Conservation (phyloP, 2,888 invertebrate genomes). For the Ectropis crepuscularia region DNA sequence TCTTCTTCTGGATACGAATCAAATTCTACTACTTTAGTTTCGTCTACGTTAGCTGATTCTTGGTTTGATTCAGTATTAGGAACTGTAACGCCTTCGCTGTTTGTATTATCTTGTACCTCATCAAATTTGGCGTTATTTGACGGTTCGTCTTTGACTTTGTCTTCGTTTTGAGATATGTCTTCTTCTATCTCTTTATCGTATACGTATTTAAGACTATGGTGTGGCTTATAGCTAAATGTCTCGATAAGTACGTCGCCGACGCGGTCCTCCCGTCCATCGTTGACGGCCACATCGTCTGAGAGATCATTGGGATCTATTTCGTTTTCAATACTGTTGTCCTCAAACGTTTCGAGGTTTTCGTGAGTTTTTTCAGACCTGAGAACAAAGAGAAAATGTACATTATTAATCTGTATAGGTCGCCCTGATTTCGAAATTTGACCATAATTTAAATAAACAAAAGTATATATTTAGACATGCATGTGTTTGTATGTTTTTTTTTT, state of each 20-base stretch:
- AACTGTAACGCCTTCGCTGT: neutral
- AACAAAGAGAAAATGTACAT: neutral
- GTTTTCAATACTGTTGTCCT: constrained; percentile 39
- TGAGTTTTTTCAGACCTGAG: constrained; percentile 12
- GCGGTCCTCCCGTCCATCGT: constrained; percentile 42
- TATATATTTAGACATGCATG: no score
- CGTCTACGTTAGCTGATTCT: neutral
- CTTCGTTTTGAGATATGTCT: neutral
- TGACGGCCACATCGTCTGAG: constrained; percentile 50
- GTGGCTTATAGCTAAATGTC: constrained; percentile 43
- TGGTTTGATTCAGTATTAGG: neutral
- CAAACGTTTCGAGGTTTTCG: constrained; percentile 37
- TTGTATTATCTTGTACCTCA: neutral
- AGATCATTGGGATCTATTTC: constrained; percentile 43
- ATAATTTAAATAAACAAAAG: no score
- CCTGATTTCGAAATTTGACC: no score
- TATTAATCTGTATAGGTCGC: no score
- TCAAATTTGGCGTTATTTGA: no score
- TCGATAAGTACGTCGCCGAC: constrained; percentile 47
- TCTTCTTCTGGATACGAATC: constrained; percentile 17
- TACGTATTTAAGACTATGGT: constrained; percentile 19
- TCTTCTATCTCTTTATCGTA: constrained; percentile 2
- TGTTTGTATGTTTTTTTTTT: no score
- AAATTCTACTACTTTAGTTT: neutral
- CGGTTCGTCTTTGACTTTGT: no score